These are phyloP conservation scores for Orthosia cruda DNA, from an alignment of 2,888 invertebrate species.

Conservation along the genomic window DNA sequence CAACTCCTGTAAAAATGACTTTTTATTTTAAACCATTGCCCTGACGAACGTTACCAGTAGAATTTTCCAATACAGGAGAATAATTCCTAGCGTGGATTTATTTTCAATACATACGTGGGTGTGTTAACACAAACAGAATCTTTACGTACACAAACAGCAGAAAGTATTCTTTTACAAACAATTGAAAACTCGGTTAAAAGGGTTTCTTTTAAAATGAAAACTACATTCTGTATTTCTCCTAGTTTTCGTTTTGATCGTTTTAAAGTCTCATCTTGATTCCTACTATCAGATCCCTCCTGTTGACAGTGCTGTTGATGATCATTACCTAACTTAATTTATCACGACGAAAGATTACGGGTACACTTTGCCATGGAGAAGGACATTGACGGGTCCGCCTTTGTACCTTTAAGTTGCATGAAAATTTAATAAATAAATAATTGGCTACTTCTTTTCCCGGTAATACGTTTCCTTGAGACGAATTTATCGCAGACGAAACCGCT, in stretches of 20 bases:
- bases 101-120: background rate
- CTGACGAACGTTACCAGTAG: background rate
- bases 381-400: too few relatives aligned
- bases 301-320: too few relatives aligned
- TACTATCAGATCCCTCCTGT: too few relatives aligned
- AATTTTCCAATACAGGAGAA: background rate
- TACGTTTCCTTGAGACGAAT: too few relatives aligned
- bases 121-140: conserved; percentile 14
- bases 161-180: conserved; percentile 17
- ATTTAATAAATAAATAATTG: too few relatives aligned
- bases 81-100: background rate
- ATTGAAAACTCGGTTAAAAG: background rate
- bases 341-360: too few relatives aligned
- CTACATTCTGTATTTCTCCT: background rate
- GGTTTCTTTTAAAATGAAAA: background rate
- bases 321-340: too few relatives aligned
- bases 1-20: background rate
- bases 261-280: background rate
- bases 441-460: too few relatives aligned
- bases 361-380: too few relatives aligned
- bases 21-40: background rate
- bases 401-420: too few relatives aligned
- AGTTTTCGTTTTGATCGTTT: background rate
- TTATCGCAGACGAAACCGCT: background rate
- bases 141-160: background rate